Evolutionary conservation across 2,888 invertebrate species (phyloP).

Genomic region (Lobophora halterata): DNA sequence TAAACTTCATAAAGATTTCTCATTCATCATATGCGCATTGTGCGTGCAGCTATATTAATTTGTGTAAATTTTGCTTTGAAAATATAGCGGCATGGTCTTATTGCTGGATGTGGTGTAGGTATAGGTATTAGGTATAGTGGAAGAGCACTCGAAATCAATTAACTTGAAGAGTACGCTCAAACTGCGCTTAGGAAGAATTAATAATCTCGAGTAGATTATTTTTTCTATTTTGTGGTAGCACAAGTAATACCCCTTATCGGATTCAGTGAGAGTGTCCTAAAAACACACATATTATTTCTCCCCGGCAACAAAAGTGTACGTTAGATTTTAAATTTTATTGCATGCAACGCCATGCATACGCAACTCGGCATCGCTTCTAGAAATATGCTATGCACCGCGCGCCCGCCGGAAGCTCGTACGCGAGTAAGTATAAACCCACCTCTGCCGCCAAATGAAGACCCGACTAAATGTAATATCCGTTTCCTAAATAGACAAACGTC

Average conservation of each 20-base stretch:
- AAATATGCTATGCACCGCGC: conserved; percentile 72
- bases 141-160: conserved; percentile 63
- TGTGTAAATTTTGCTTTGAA: no score
- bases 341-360: conserved; percentile 60
- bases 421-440: conserved; percentile 74
- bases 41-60: no score
- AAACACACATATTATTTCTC: conserved; percentile 59
- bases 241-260: no score
- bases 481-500: conserved; percentile 80
- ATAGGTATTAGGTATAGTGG: no score
- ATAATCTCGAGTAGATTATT: conserved; percentile 7
- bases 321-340: conserved; percentile 66
- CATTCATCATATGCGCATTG: no score
- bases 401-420: conserved; percentile 73
- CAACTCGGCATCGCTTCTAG: conserved; percentile 63
- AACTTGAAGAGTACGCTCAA: conserved; percentile 33
- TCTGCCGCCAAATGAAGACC: conserved; percentile 77
- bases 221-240: no score
- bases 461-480: conserved; percentile 80
- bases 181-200: conserved; percentile 4
- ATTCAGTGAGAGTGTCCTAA: conserved; percentile 42
- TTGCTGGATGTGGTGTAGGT: no score
- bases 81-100: no score
- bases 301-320: conserved; percentile 66
- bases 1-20: conserved; percentile 36